phyloP scores from a whole-genome alignment of 2,888 invertebrate genomes.

The Drosophila colorata region DNA sequence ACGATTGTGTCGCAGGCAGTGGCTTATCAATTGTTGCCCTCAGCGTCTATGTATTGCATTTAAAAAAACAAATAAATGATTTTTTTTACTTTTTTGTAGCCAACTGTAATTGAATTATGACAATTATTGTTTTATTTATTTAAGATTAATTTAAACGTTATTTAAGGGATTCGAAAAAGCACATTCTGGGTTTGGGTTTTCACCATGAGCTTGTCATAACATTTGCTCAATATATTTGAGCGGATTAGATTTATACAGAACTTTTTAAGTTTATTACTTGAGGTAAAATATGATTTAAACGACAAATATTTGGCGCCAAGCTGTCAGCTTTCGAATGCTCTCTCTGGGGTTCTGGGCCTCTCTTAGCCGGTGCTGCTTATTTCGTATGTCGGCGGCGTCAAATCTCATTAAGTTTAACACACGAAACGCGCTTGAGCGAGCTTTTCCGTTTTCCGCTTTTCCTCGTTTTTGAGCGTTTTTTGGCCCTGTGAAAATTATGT shows the following conservation, averaged over 20 bases:
- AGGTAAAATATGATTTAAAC: background rate
- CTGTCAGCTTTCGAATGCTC: constrained; percentile 27
- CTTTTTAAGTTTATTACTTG: too few relatives aligned
- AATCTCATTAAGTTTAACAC: constrained; percentile 68
- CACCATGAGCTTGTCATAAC: too few relatives aligned
- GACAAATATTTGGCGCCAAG: constrained; percentile 25
- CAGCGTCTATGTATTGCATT: constrained; percentile 12
- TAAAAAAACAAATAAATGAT: too few relatives aligned
- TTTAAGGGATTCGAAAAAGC: too few relatives aligned
- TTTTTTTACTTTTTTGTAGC: too few relatives aligned
- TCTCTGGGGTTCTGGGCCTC: constrained; percentile 22
- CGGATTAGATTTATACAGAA: too few relatives aligned
- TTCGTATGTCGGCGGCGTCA: constrained; percentile 53
- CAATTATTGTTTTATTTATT: background rate
- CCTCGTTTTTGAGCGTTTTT: constrained; percentile 55
- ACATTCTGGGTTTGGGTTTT: too few relatives aligned
- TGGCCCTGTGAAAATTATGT: constrained; percentile 44
- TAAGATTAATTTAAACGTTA: too few relatives aligned
- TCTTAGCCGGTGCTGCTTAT: constrained; percentile 40
- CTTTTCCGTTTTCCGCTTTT: constrained; percentile 72
- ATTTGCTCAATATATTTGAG: too few relatives aligned
- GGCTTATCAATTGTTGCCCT: constrained; percentile 23
- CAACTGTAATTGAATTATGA: too few relatives aligned
- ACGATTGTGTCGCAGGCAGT: background rate
- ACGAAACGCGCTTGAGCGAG: constrained; percentile 76